Percentiles rank a stretch among this genome's conserved stretches.
Evolutionary conservation across 2,113 vertebrate species (phyloP).

Genomic region (Carollia perspicillata): DNA sequence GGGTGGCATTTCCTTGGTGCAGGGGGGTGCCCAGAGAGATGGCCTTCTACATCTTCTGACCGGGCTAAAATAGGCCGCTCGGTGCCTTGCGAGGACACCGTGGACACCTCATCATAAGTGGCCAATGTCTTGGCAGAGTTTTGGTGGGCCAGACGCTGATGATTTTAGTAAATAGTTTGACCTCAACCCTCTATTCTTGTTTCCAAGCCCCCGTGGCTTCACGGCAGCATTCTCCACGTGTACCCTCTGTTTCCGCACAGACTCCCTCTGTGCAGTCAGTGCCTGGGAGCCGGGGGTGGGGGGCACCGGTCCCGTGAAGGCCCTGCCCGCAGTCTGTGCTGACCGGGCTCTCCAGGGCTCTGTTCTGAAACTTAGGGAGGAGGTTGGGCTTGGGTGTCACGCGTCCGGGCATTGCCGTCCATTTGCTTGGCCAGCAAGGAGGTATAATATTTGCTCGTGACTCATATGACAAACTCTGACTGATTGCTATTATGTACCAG

Average conservation of each 20-base stretch:
- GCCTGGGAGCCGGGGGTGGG: accelerated
- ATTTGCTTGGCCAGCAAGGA: neutral
- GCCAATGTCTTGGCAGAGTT: neutral
- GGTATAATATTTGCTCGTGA: neutral
- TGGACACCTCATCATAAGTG: neutral
- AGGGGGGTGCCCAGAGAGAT: neutral
- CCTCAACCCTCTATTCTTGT: neutral
- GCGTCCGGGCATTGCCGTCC: neutral
- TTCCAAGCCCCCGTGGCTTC: neutral
- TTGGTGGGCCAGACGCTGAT: neutral
- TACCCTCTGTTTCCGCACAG: neutral
- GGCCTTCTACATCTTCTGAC: neutral
- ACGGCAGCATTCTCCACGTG: neutral
- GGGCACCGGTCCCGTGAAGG: neutral
- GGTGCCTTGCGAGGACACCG: neutral
- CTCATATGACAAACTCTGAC: neutral
- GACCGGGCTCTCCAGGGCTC: neutral
- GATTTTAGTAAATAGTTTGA: slow-evolving; percentile 23
- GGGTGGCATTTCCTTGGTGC: neutral
- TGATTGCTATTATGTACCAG: neutral
- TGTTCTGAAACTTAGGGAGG: neutral
- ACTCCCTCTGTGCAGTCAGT: neutral
- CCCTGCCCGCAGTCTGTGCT: neutral
- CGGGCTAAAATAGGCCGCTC: neutral
- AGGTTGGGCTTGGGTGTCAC: neutral